Percentiles rank a stretch among this genome's conserved stretches.
These are phyloP conservation scores for Aphaenogaster ashmeadi DNA, from an alignment of 1,140 invertebrate species.

Conservation along the genomic window DNA sequence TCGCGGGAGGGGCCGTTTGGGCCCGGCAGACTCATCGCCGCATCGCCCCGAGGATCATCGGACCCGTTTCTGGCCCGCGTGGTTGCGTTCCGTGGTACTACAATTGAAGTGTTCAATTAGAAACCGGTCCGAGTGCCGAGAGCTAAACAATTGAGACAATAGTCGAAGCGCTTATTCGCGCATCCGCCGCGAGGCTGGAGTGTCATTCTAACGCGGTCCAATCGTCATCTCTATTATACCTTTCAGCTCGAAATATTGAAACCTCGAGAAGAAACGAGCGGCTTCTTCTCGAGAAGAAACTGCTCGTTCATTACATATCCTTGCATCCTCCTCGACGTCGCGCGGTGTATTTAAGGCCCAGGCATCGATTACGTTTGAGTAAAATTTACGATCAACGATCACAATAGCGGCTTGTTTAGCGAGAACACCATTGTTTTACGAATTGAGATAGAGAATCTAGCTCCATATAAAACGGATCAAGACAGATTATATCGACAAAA, in stretches of 20 bases:
- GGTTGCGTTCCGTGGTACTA: conserved; percentile 38
- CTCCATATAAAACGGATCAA: too few species aligned
- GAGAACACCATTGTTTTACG: too few species aligned
- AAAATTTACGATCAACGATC: too few species aligned
- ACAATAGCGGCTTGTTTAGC: too few species aligned
- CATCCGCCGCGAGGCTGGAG: neutral
- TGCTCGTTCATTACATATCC: neutral
- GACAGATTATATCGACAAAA: too few species aligned
- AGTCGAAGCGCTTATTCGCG: neutral
- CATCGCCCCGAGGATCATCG: conserved; percentile 42
- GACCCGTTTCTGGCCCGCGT: neutral
- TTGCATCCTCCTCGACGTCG: neutral
- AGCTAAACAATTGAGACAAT: conserved; percentile 42
- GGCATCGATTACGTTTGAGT: too few species aligned
- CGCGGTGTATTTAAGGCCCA: neutral
- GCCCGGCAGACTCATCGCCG: conserved; percentile 14
- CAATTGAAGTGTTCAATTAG: conserved; percentile 62
- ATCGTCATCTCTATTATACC: conserved; percentile 35
- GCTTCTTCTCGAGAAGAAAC: too few species aligned
- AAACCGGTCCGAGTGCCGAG: conserved; percentile 46
- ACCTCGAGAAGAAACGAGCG: neutral
- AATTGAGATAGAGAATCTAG: too few species aligned
- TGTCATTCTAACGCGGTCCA: conserved; percentile 28
- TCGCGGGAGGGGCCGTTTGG: neutral
- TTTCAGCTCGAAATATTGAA: conserved; percentile 19